A percentile compares a stretch with the other conserved stretches of the same genome.
Evolutionary conservation across 2,797 vertebrate genomes (phyloP).

Genomic region (Tragelaphus oryx): DNA sequence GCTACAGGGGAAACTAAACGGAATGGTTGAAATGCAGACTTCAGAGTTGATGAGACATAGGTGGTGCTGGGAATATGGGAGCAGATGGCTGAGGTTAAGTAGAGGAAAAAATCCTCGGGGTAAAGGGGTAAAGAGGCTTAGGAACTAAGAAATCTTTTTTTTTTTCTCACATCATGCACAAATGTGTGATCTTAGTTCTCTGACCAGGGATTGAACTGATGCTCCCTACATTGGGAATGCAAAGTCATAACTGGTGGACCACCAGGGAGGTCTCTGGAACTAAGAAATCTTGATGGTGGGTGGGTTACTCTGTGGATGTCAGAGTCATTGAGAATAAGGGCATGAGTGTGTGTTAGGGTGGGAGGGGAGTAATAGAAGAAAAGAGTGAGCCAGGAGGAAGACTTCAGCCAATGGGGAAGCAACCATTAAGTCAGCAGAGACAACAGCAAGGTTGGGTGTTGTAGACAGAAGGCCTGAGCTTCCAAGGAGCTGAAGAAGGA

Average conservation of each 20-base stretch:
- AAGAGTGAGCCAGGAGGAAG: neutral
- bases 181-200: neutral
- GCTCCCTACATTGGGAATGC: neutral
- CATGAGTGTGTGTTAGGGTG: neutral
- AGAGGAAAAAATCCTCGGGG: neutral
- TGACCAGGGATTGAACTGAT: neutral
- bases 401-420: neutral
- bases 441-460: neutral
- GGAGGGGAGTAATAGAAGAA: neutral
- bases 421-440: neutral
- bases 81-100: neutral
- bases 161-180: neutral
- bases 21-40: neutral
- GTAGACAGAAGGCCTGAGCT: constrained; percentile 1
- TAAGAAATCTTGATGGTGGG: neutral
- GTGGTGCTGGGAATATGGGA: neutral
- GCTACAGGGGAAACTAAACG: neutral
- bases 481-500: constrained; percentile 9
- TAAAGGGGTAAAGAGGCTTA: neutral
- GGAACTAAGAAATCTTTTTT: neutral
- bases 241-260: neutral
- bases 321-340: neutral
- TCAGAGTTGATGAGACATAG: neutral
- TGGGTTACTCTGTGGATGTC: neutral
- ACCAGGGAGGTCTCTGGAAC: neutral